Evolutionary conservation across 1,140 invertebrate genomes (phyloP).

Genomic region (Scaptomyza montana): DNA sequence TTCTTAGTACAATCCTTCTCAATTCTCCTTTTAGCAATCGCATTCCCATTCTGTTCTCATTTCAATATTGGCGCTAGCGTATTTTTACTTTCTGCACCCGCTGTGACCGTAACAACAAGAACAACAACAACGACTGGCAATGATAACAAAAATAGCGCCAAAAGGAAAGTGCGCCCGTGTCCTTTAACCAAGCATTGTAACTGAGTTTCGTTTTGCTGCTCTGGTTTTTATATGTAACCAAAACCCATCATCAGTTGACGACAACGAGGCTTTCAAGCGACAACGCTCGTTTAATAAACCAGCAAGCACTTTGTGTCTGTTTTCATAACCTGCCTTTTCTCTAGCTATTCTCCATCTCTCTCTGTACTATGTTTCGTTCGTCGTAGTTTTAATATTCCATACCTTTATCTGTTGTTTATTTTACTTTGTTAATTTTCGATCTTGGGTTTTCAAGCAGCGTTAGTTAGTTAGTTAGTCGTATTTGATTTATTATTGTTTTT

Average conservation of each 20-base stretch:
- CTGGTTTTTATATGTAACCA: slow-evolving; percentile 49
- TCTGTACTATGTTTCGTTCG: slow-evolving; percentile 4
- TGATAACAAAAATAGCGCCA: slow-evolving; percentile 50
- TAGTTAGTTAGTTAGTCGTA: slow-evolving; percentile 4
- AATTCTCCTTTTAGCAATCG: slow-evolving; percentile 19
- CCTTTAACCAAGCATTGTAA: slow-evolving; percentile 57
- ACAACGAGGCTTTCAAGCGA: slow-evolving; percentile 18
- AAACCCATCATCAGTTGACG: slow-evolving; percentile 3
- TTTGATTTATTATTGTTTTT: neutral
- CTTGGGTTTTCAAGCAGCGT: slow-evolving; percentile 7
- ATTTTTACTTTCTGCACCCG: slow-evolving; percentile 78
- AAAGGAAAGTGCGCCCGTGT: slow-evolving; percentile 27
- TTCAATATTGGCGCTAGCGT: slow-evolving; percentile 77
- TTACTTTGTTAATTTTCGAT: slow-evolving; percentile 49
- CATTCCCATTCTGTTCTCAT: slow-evolving; percentile 68
- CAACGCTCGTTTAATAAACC: slow-evolving; percentile 69
- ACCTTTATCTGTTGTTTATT: neutral
- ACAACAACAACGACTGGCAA: slow-evolving; percentile 44
- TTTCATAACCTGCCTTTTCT: slow-evolving; percentile 69
- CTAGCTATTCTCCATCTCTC: slow-evolving; percentile 1
- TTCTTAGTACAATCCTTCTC: slow-evolving; percentile 15
- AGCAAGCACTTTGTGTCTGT: slow-evolving; percentile 61
- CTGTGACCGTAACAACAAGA: slow-evolving; percentile 68
- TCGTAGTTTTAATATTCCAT: slow-evolving; percentile 24
- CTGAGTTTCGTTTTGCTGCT: slow-evolving; percentile 61